These are phyloP conservation scores for Calosoma granatense DNA, from an alignment of 1,140 invertebrate species.

Conservation along the genomic window DNA sequence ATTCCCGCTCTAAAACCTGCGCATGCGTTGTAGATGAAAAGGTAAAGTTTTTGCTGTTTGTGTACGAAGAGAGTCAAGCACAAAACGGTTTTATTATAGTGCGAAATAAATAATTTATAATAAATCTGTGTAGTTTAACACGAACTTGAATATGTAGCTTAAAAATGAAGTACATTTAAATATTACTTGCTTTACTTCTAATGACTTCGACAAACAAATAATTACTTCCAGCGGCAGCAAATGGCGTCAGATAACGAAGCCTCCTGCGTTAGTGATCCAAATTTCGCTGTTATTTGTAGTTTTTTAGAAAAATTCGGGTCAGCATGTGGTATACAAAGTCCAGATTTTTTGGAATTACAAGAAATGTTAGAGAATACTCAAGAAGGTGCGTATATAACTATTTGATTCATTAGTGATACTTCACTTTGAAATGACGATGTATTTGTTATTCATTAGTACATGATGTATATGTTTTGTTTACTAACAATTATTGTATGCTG, in stretches of 20 bases:
- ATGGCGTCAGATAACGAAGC: slow-evolving; percentile 77
- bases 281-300: slow-evolving; percentile 91
- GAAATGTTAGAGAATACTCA: slow-evolving; percentile 78
- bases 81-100: neutral
- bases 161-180: neutral
- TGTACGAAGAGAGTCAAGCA: neutral
- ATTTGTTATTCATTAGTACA: neutral
- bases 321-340: slow-evolving; percentile 62
- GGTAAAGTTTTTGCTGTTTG: neutral
- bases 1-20: too few species aligned
- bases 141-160: neutral
- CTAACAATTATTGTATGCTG: neutral
- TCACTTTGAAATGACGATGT: neutral
- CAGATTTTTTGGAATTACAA: slow-evolving; percentile 72
- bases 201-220: neutral
- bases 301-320: slow-evolving; percentile 83
- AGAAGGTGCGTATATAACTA: slow-evolving; percentile 62
- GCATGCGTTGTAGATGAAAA: neutral
- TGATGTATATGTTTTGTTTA: slow-evolving; percentile 8
- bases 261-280: slow-evolving; percentile 85
- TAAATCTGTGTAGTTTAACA: neutral
- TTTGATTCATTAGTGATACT: too few species aligned
- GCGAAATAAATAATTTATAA: neutral
- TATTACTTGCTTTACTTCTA: neutral
- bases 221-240: slow-evolving; percentile 32